Base-by-base conservation (phyloP, 2,797 vertebrate genomes). In the Dendrocincla fuliginosa region DNA sequence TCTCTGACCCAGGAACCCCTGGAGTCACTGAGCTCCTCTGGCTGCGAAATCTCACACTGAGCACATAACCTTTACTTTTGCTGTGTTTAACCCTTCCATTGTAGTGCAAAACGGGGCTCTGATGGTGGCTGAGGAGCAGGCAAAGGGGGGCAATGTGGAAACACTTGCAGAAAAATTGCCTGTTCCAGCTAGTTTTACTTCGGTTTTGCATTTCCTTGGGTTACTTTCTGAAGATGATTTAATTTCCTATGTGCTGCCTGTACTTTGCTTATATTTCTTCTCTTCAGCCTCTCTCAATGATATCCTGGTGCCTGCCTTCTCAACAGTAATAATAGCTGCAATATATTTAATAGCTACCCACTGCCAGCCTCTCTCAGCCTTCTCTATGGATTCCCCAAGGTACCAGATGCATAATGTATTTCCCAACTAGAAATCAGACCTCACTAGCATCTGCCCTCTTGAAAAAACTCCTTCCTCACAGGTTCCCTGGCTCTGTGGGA, bases 261-360 rank as follows among this genome's bases (percentile, higher is more conserved):
- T 67, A 42, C 86, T 85, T 91, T 90, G 63, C 85, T 93, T 70
- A 10, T 75, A 90, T 84, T 89, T 63, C 84, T 87, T 70, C 84
- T 69, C 80, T 59, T 61, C 73, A 49, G 15, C 37, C 61, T 90
- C 46, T 44, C 75, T 81, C 84, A 61, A 2, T 47, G 79, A 75
- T 90, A 93, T 95, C 87, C 87, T 70, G 67, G 74, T 89, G 75
- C 86, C 84, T 96, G 85, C 82, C 88, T 96, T 90, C 86, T 91
- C 88, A 84, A 88, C 55, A 77, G 91, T 64, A 96, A 92, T 96
- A 96, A 97, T 86, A 89, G 90, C 89, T 90, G 93, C 95, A 96
- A 94, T 96, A 95, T 84, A 95, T 96, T 97, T 96, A 97, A 96
- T 93, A 89, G 95, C 90, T 96, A 95, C 91, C 91, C 91, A 75